A percentile compares a stretch with the other conserved stretches of the same genome.
These are phyloP conservation scores for Lithobates sylvaticus DNA, from an alignment of 2,797 vertebrate species.

Conservation along the genomic window DNA sequence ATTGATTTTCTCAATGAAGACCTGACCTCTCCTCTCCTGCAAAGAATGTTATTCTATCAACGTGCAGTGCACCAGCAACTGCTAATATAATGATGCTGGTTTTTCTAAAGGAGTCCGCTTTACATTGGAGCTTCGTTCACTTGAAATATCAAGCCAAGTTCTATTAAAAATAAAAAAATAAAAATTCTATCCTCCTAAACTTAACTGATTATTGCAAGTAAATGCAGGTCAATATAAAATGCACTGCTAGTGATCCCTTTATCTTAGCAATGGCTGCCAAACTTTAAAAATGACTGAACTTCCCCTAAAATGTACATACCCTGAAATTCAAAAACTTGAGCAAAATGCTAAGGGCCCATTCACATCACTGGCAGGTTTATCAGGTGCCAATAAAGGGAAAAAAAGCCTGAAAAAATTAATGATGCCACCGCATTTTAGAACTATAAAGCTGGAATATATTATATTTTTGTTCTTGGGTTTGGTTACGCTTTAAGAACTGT, in stretches of 20 bases:
- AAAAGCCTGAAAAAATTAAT: too few species aligned
- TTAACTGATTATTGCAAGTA: background rate
- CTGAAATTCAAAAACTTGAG: background rate
- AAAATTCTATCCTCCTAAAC: background rate
- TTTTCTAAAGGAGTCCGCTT: background rate
- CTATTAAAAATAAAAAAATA: too few species aligned
- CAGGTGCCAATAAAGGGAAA: too few species aligned
- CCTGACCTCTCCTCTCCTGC: background rate
- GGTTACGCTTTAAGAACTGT: background rate
- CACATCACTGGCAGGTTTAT: too few species aligned
- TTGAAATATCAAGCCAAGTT: background rate
- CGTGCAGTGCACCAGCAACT: background rate
- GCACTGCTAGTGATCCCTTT: background rate
- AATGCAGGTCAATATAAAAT: background rate
- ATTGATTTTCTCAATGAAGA: conserved; percentile 47
- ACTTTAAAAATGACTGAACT: background rate
- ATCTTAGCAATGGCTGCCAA: background rate
- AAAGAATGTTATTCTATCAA: background rate
- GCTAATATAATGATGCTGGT: background rate
- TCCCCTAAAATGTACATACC: background rate
- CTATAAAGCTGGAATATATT: too few species aligned
- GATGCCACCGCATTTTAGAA: too few species aligned
- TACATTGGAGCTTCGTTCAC: background rate
- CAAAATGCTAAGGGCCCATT: background rate
- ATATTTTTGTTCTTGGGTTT: too few species aligned